phyloP scores from a whole-genome alignment of 1,140 invertebrate genomes.

The Drosophila burlai region DNA sequence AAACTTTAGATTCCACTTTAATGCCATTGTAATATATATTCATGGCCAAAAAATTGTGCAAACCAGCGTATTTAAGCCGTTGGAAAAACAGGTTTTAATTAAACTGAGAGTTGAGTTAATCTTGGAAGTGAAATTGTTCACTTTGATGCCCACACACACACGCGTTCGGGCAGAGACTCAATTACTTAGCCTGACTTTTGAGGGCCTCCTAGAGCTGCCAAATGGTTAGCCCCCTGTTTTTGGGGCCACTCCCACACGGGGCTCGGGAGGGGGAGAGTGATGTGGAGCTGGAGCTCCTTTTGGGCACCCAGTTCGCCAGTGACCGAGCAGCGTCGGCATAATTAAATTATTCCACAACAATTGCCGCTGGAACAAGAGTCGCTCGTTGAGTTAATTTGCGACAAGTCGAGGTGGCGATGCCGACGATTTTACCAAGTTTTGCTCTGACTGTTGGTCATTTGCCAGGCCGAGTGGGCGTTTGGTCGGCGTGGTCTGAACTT shows the following conservation, averaged over 20 bases:
- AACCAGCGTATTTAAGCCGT: neutral
- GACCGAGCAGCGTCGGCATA: slow-evolving; percentile 45
- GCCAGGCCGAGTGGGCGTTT: neutral
- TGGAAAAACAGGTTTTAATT: slow-evolving; percentile 34
- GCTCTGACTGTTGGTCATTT: slow-evolving; percentile 35
- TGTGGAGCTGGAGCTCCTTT: slow-evolving; percentile 8
- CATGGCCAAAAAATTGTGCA: neutral
- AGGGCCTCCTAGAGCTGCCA: slow-evolving; percentile 9
- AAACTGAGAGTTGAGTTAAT: slow-evolving; percentile 20
- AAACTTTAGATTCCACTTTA: neutral
- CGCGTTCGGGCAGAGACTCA: slow-evolving; percentile 14
- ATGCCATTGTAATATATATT: neutral
- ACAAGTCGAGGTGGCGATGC: slow-evolving; percentile 63
- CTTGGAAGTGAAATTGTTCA: slow-evolving; percentile 20
- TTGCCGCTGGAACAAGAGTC: slow-evolving; percentile 55
- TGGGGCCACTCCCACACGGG: slow-evolving; percentile 17
- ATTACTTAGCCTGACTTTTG: slow-evolving; percentile 36
- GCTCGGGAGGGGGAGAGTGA: neutral
- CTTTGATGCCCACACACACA: slow-evolving; percentile 24
- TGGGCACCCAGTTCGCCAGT: slow-evolving; percentile 13
- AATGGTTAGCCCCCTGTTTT: slow-evolving; percentile 14
- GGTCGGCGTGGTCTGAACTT: slow-evolving; percentile 29
- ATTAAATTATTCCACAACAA: slow-evolving; percentile 74
- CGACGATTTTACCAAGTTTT: slow-evolving; percentile 56
- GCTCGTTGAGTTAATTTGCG: slow-evolving; percentile 79